These are phyloP conservation scores for Hemistola chrysoprasaria DNA, from an alignment of 2,888 invertebrate genomes.

Conservation along the genomic window DNA sequence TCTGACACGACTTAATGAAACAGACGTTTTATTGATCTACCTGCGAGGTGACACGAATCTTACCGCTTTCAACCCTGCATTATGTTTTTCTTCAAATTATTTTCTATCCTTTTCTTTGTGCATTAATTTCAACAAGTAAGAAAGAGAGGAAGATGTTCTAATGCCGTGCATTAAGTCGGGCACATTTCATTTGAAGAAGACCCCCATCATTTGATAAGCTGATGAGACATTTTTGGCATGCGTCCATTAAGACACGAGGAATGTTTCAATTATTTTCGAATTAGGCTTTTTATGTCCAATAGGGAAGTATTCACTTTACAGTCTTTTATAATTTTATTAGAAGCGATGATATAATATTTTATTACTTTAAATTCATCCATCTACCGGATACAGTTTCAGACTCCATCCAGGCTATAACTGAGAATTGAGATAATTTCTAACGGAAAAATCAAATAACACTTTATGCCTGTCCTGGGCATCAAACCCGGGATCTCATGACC, in stretches of 20 bases:
- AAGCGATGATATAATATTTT: no score
- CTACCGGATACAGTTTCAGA: no score
- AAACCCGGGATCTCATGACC: no score
- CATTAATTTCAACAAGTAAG: conserved; percentile 23
- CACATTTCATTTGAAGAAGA: conserved; percentile 73
- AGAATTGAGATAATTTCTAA: no score
- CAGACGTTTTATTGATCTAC: conserved; percentile 77
- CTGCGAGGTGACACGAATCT: conserved; percentile 73
- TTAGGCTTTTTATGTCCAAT: conserved; percentile 27
- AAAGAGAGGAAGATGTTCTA: conserved; percentile 43
- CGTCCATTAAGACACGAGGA: conserved; percentile 64
- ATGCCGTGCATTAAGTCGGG: conserved; percentile 60
- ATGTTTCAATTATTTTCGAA: conserved; percentile 59
- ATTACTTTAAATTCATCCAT: no score
- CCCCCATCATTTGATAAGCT: conserved; percentile 78
- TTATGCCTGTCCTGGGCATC: no score
- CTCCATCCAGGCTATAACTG: no score
- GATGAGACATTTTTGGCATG: conserved; percentile 70
- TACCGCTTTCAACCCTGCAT: conserved; percentile 66
- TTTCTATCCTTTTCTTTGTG: conserved; percentile 48
- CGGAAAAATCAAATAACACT: no score
- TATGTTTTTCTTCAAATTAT: conserved; percentile 73
- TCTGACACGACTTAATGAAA: conserved; percentile 75
- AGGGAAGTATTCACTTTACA: no score
- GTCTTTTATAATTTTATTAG: no score